Percentiles rank a stretch among this genome's conserved stretches.
These are phyloP conservation scores for Hephaestus fuliginosus DNA, from an alignment of 2,797 vertebrate species.

Conservation along the genomic window DNA sequence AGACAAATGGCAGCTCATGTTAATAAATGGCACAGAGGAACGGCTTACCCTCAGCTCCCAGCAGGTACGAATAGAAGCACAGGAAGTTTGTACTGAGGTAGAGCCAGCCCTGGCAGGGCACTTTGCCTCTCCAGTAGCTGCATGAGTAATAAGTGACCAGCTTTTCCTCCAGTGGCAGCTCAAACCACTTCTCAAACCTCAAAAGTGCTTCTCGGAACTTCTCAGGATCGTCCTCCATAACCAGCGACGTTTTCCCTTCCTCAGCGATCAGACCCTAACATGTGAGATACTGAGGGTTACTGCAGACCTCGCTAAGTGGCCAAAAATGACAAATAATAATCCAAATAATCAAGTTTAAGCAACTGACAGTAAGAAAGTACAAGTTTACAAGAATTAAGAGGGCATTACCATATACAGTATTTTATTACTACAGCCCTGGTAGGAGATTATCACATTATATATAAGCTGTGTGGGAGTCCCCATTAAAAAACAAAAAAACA, in stretches of 20 bases:
- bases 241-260: slow-evolving; percentile 91
- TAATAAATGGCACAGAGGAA: slow-evolving; percentile 6
- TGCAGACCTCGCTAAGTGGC: not conserved
- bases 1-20: slow-evolving; percentile 26
- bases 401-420: not conserved
- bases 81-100: slow-evolving; percentile 99
- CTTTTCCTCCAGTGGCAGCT: slow-evolving; percentile 92
- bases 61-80: slow-evolving; percentile 97
- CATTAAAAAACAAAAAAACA: not conserved
- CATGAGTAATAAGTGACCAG: slow-evolving; percentile 98
- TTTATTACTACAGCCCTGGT: not conserved
- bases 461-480: not conserved
- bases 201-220: slow-evolving; percentile 95
- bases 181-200: slow-evolving; percentile 96
- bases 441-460: slow-evolving; percentile 4
- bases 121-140: slow-evolving; percentile 97
- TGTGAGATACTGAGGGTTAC: not conserved
- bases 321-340: not conserved
- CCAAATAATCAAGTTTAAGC: not conserved
- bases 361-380: not conserved
- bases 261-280: slow-evolving; percentile 96
- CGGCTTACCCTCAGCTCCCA: slow-evolving; percentile 94
- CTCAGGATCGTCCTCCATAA: slow-evolving; percentile 95
- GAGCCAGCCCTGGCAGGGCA: slow-evolving; percentile 98
- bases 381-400: not conserved